A percentile compares a stretch with the other conserved stretches of the same genome.
These are phyloP conservation scores for Philonicus albiceps DNA, from an alignment of 2,888 invertebrate genomes.

Conservation along the genomic window DNA sequence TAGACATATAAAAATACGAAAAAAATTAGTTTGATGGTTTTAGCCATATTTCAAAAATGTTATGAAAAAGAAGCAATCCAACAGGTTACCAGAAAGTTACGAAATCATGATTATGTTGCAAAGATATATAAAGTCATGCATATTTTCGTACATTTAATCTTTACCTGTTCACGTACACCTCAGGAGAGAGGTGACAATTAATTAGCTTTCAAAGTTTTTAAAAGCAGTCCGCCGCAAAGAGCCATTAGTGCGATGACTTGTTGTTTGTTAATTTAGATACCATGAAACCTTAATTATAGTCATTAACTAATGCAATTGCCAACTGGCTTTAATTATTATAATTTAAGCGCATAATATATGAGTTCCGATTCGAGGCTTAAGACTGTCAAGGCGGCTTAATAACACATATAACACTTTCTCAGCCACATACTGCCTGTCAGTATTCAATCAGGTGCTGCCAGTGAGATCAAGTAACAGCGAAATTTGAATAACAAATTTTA, in stretches of 20 bases:
- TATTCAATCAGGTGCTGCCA: constrained; percentile 20
- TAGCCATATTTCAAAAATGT: not conserved
- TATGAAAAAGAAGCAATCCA: not conserved
- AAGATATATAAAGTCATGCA: not conserved
- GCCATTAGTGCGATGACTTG: constrained; percentile 35
- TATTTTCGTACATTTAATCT: not conserved
- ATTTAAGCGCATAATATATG: constrained; percentile 31
- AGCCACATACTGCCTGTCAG: constrained; percentile 3
- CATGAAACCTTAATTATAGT: constrained; percentile 32
- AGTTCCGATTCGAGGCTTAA: not conserved
- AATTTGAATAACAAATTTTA: constrained; percentile 44
- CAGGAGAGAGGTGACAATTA: not conserved
- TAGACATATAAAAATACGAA: too few relatives aligned
- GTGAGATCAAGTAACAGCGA: constrained; percentile 16
- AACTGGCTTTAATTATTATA: constrained; percentile 39
- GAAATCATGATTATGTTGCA: not conserved
- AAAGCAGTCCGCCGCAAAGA: not conserved
- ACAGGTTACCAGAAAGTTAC: not conserved
- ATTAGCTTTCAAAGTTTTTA: not conserved
- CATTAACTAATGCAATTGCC: constrained; percentile 43
- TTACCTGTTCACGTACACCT: not conserved
- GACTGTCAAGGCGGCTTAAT: constrained; percentile 30
- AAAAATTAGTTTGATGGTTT: not conserved
- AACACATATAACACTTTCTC: constrained; percentile 14
- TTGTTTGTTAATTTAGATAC: constrained; percentile 40